Conservation (phyloP, 2,797 vertebrate species). For the Crocidura indochinensis region DNA sequence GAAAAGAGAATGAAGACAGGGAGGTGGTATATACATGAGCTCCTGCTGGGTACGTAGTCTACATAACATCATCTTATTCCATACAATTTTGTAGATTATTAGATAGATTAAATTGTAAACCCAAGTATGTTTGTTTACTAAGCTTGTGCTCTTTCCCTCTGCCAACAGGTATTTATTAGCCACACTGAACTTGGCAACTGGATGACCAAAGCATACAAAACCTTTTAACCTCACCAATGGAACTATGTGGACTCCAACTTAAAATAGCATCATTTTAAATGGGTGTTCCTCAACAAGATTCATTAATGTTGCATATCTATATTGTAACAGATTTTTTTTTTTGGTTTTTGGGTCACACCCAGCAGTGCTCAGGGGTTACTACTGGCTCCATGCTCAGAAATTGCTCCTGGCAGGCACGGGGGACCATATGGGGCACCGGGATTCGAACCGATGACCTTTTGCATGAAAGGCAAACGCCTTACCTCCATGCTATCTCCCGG, state of each 20-base stretch:
- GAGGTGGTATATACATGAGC: background rate
- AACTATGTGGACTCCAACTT: background rate
- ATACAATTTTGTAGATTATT: background rate
- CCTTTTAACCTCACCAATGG: conserved; percentile 2
- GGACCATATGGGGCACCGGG: too few species aligned
- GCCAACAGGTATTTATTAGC: background rate
- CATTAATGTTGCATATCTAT: background rate
- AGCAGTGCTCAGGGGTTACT: too few species aligned
- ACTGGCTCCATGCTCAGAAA: too few species aligned
- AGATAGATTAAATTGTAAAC: conserved; percentile 51
- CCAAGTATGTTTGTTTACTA: background rate
- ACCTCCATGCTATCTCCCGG: too few species aligned
- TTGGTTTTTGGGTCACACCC: too few species aligned
- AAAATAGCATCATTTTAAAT: conserved; percentile 8
- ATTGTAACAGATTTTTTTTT: background rate
- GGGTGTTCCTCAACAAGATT: background rate
- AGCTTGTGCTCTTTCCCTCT: background rate
- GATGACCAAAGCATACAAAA: background rate
- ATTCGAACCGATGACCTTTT: too few species aligned
- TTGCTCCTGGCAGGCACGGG: too few species aligned
- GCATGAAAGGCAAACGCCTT: too few species aligned
- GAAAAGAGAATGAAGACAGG: conserved; percentile 6
- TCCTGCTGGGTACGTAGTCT: background rate
- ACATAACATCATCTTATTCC: conserved; percentile 18
- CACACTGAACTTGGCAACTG: background rate